phyloP scores from a whole-genome alignment of 2,113 vertebrate species.

The Platysternon megacephalum region DNA sequence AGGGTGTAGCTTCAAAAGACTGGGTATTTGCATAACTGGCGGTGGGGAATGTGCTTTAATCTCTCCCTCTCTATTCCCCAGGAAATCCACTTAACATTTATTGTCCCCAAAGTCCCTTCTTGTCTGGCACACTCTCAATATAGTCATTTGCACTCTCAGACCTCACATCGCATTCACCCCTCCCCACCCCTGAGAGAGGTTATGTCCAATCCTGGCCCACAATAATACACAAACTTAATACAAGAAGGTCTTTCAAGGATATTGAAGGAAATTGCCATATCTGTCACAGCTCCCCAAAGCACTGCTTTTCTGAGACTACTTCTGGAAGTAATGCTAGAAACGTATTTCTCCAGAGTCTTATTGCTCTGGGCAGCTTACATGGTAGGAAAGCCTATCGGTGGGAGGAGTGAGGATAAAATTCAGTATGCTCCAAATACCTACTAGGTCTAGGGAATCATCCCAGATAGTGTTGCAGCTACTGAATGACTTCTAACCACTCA shows the following conservation, averaged over 20 bases:
- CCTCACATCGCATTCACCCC: neutral
- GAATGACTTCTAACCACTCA: neutral
- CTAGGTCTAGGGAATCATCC: neutral
- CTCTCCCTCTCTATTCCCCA: neutral
- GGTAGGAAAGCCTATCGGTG: neutral
- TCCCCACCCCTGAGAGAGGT: neutral
- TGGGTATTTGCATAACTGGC: neutral
- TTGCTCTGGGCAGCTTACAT: neutral
- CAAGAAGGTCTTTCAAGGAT: neutral
- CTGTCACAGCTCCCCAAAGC: neutral
- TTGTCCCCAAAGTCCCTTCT: neutral
- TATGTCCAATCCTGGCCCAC: neutral
- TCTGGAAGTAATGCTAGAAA: neutral
- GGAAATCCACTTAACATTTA: neutral
- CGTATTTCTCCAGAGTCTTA: neutral
- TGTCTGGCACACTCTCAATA: neutral
- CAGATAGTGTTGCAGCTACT: neutral
- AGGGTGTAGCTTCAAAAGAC: too few species aligned
- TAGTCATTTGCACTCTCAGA: neutral
- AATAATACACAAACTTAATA: neutral
- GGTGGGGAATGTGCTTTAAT: neutral
- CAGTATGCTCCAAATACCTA: neutral
- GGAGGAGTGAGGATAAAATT: neutral
- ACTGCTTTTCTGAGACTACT: neutral
- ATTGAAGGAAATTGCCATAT: neutral